phyloP scores from a whole-genome alignment of 2,888 invertebrate species.

The Callinectes sapidus region DNA sequence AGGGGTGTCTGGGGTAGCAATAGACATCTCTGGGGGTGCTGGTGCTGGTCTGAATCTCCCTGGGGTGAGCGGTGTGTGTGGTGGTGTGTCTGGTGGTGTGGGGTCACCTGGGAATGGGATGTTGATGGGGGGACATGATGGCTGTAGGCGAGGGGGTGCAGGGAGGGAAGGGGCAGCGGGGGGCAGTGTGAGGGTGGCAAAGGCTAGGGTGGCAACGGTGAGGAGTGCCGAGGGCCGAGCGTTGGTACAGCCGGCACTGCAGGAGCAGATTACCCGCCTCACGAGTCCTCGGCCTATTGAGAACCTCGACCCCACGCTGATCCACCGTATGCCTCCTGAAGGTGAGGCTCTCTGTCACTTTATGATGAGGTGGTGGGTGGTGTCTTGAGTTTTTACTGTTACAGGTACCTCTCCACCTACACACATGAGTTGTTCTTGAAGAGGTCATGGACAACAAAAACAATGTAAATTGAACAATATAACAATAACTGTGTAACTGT shows the following conservation, averaged over 20 bases:
- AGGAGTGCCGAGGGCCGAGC: constrained; percentile 2
- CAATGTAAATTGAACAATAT: too few species aligned
- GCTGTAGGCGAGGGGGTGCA: neutral
- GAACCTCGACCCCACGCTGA: constrained; percentile 60
- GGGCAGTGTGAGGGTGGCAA: constrained; percentile 8
- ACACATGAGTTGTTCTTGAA: too few species aligned
- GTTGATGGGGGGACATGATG: neutral
- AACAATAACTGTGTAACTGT: too few species aligned
- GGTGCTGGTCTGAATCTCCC: neutral
- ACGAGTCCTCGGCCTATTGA: constrained; percentile 59
- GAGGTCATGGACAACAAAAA: too few species aligned
- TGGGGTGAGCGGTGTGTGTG: neutral
- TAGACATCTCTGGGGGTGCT: constrained; percentile 25
- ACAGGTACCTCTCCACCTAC: too few species aligned
- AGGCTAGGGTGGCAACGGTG: neutral
- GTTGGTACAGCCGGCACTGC: constrained; percentile 39
- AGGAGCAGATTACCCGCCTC: constrained; percentile 53
- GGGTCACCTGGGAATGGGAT: neutral
- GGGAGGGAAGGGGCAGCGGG: neutral
- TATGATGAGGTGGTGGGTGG: neutral
- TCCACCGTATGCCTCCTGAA: constrained; percentile 84
- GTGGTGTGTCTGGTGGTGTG: neutral
- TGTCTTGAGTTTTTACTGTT: neutral
- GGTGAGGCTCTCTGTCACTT: constrained; percentile 76
- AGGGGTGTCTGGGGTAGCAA: constrained; percentile 4